A percentile compares a stretch with the other conserved stretches of the same genome.
These are phyloP conservation scores for Heliocidaris tuberculata DNA, from an alignment of 35 echinoderm and acorn worm species.

Conservation along the genomic window DNA sequence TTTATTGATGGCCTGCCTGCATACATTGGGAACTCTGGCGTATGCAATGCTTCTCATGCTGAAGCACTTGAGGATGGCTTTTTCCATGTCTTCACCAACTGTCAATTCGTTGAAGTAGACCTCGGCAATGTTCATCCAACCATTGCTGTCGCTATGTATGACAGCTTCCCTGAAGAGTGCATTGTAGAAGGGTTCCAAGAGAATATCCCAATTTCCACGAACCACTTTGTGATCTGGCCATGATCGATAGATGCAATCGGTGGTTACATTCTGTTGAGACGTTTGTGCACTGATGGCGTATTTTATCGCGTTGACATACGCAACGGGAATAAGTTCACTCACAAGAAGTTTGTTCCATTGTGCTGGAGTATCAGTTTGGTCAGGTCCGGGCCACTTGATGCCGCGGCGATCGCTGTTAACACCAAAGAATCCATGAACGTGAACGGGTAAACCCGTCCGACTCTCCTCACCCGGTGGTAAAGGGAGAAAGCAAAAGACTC, in stretches of 20 bases:
- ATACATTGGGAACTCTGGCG: not conserved
- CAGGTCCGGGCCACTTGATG: slow-evolving; percentile 77
- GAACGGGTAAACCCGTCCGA: slow-evolving; percentile 75
- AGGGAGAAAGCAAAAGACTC: slow-evolving; percentile 90
- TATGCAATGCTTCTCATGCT: not conserved
- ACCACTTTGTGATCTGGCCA: slow-evolving; percentile 5
- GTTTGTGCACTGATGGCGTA: not conserved
- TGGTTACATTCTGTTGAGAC: not conserved
- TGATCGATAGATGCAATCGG: slow-evolving; percentile 6
- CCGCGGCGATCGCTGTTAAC: slow-evolving; percentile 70
- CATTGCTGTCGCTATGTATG: slow-evolving; percentile 19
- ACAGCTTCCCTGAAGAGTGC: slow-evolving; percentile 20
- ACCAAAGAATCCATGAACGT: slow-evolving; percentile 92
- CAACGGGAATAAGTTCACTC: slow-evolving; percentile 66
- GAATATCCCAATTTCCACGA: slow-evolving; percentile 2
- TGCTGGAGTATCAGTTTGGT: slow-evolving; percentile 68
- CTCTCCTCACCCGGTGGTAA: slow-evolving; percentile 64
- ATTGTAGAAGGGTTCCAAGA: slow-evolving; percentile 32
- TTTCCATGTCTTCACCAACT: not conserved
- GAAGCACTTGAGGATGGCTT: slow-evolving; percentile 27
- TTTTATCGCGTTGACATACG: slow-evolving; percentile 50
- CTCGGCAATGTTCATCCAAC: not conserved
- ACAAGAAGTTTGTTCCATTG: slow-evolving; percentile 79
- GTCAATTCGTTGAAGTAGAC: slow-evolving; percentile 19
- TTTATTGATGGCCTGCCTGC: not conserved